A percentile compares a stretch with the other conserved stretches of the same genome.
Conservation (phyloP, 2,888 invertebrate genomes). For the Lucinisca nassula region DNA sequence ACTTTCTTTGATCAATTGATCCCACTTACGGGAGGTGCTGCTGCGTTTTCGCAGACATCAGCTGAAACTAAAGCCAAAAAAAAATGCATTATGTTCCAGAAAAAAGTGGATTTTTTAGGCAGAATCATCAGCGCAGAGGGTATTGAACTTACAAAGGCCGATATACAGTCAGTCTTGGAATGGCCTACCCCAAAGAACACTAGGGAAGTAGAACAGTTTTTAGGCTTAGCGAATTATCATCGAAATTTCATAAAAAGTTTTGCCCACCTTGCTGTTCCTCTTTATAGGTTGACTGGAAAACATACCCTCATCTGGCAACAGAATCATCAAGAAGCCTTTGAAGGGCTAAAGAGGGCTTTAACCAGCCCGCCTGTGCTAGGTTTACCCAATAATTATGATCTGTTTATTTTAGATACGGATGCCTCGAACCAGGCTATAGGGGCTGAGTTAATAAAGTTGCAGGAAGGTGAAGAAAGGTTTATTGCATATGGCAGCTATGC, state of each 20-base stretch:
- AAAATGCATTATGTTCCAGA: neutral
- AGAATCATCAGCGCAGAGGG: neutral
- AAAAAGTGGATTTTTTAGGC: neutral
- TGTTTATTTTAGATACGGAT: neutral
- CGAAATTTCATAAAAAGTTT: neutral
- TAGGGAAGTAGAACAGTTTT: neutral
- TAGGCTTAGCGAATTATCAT: neutral
- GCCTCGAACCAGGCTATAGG: neutral
- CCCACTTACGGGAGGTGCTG: neutral
- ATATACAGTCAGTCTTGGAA: neutral
- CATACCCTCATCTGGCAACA: neutral
- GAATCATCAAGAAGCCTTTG: neutral
- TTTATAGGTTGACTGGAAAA: neutral
- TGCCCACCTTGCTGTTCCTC: neutral
- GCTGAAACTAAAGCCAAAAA: neutral
- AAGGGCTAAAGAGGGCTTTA: neutral
- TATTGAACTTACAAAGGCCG: neutral
- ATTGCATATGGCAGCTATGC: conserved; percentile 4
- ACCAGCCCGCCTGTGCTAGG: neutral
- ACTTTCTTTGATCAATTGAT: neutral
- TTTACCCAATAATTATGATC: neutral
- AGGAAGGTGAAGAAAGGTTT: neutral
- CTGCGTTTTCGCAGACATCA: neutral
- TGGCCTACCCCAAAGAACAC: neutral
- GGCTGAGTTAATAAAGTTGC: neutral